Evolutionary conservation across 2,797 vertebrate species (phyloP), one percentile per base, ranked within the genome.

Genomic region (Megalops cyprinoides): DNA sequence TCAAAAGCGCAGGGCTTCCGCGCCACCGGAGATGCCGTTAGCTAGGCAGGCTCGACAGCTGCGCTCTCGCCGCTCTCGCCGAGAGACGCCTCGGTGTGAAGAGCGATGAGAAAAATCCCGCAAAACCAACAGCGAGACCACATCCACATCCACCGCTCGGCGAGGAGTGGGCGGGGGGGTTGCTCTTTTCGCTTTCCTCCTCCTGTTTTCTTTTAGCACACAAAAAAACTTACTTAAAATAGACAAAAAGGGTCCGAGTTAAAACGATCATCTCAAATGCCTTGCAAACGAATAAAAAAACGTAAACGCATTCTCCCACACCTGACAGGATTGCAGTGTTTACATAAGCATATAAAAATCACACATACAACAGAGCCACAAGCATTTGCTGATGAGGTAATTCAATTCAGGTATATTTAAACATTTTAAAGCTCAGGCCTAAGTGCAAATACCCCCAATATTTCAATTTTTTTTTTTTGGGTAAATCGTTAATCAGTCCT

Each of bases 101-200:
- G 80, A 49, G 79, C 0, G 81, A 4, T 84, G 78, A 25, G 78
- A 86, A 78, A 51, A 84, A 88, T n/a, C n/a, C n/a, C n/a, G 83
- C n/a, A 14, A 78, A 79, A 78, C 60, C 76, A 85, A 31, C 77
- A 89, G 82, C 86, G 83, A 85, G 84, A 80, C 76, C 90, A 82
- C 80, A 79, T 82, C 82, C 85, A 82, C 79, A 74, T 60, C 1
- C 18, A 65, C 14, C 14, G 6, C 15, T 4, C 12, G 9, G 34
- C 58, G 5, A 23, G 25, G 0, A 58, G 12, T 23, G 4, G 23
- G 25, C 1, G 23, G 60, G 28, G 23, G 31, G 28, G 34, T 20
- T 67, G 34, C 49, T 23, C 79, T 46, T n/a, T n/a, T n/a, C 0
- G 49, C 56, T 79, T 79, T 78, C 79, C 71, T 79, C 74, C 67